Conservation (phyloP, 2,797 vertebrate genomes). For the Okamejei kenojei region DNA sequence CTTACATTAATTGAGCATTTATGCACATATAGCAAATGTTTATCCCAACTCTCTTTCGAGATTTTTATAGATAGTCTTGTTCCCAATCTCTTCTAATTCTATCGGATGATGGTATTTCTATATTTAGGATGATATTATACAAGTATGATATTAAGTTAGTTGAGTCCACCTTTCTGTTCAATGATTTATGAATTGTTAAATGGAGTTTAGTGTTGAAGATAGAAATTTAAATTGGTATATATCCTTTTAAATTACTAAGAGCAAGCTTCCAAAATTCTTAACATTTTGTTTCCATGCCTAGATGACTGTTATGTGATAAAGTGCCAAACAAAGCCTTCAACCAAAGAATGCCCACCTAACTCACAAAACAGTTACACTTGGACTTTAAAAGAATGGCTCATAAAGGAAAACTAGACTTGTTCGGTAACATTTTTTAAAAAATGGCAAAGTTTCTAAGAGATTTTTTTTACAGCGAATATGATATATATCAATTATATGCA, state of each 20-base stretch:
- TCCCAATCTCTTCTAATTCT: too few species aligned
- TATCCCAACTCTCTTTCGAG: too few species aligned
- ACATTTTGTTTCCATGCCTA: not conserved
- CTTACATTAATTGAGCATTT: too few species aligned
- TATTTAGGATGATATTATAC: too few species aligned
- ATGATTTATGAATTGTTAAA: not conserved
- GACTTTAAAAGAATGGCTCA: not conserved
- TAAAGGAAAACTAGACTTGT: not conserved
- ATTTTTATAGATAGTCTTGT: too few species aligned
- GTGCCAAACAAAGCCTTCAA: not conserved
- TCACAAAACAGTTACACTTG: not conserved
- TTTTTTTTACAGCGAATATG: not conserved
- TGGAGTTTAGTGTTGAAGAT: not conserved
- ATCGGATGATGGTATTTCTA: too few species aligned
- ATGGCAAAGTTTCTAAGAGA: not conserved
- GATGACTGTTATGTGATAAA: not conserved
- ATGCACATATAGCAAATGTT: too few species aligned
- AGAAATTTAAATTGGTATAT: not conserved
- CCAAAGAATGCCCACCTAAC: not conserved
- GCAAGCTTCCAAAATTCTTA: not conserved
- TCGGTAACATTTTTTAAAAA: not conserved
- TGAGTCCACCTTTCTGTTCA: too few species aligned
- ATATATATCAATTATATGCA: not conserved
- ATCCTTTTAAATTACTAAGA: not conserved
- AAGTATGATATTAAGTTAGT: too few species aligned